Percentiles rank a stretch among this genome's conserved stretches.
Conservation (phyloP, 2,113 vertebrate genomes). For the Oncorhynchus keta region DNA sequence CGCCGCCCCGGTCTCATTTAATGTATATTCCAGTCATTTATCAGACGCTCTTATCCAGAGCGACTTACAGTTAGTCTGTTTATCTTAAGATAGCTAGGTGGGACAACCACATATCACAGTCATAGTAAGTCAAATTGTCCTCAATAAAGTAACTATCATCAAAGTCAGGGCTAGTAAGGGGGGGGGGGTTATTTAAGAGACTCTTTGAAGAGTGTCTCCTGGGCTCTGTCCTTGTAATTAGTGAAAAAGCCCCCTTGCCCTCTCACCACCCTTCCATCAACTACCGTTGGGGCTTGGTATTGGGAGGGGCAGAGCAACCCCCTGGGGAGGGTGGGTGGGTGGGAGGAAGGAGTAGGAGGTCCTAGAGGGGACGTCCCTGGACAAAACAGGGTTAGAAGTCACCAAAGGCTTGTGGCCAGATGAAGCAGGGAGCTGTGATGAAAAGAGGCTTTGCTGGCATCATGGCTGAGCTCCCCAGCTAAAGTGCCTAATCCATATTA, state of each 20-base stretch:
- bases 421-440: constrained; percentile 55
- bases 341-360: constrained; percentile 43
- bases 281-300: constrained; percentile 35
- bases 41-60: too few relatives aligned
- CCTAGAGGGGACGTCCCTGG: constrained; percentile 49
- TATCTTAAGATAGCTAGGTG: too few relatives aligned
- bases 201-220: constrained; percentile 41
- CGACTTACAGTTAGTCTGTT: too few relatives aligned
- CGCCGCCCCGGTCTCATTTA: too few relatives aligned
- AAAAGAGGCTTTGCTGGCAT: constrained; percentile 71
- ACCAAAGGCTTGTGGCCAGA: constrained; percentile 66
- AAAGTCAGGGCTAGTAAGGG: too few relatives aligned
- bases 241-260: constrained; percentile 67
- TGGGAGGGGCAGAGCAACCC: constrained; percentile 50
- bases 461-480: constrained; percentile 63
- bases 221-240: constrained; percentile 72
- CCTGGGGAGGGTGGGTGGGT: constrained; percentile 47
- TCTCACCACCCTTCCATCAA: constrained; percentile 58
- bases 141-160: too few relatives aligned
- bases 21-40: too few relatives aligned
- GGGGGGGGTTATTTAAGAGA: too few relatives aligned
- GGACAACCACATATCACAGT: too few relatives aligned
- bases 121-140: too few relatives aligned
- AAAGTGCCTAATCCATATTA: constrained; percentile 76
- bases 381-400: constrained; percentile 64